These are phyloP conservation scores for Lagodon rhomboides DNA, from an alignment of 2,797 vertebrate species.

Conservation along the genomic window DNA sequence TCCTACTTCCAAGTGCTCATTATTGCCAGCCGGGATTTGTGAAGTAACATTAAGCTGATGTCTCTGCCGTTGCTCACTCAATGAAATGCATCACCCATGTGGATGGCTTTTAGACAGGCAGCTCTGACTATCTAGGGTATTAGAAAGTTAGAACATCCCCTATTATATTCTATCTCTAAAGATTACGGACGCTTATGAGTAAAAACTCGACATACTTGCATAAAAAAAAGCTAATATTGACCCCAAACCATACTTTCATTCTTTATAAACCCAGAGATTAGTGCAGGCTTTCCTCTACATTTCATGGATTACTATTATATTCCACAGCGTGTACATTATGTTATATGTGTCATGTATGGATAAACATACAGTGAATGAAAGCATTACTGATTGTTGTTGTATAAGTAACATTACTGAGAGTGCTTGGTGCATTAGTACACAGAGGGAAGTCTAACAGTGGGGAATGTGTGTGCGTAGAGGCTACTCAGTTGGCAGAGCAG, in stretches of 20 bases:
- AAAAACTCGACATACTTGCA: conserved; percentile 7
- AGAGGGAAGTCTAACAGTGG: not conserved
- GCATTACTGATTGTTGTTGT: conserved; percentile 5
- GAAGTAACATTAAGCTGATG: conserved; percentile 65
- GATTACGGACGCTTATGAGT: conserved; percentile 28
- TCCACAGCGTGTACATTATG: conserved; percentile 18
- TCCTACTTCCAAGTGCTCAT: conserved; percentile 61
- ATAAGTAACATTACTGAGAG: not conserved
- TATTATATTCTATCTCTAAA: conserved; percentile 42
- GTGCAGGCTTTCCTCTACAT: conserved; percentile 36
- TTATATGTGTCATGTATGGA: conserved; percentile 20
- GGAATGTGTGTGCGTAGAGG: not conserved
- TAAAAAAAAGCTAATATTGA: conserved; percentile 23
- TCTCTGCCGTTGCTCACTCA: conserved; percentile 50
- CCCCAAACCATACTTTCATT: not conserved
- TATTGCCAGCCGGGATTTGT: conserved; percentile 59
- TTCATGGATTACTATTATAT: conserved; percentile 49
- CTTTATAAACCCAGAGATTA: conserved; percentile 53
- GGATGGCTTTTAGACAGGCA: conserved; percentile 40
- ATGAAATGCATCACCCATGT: conserved; percentile 51
- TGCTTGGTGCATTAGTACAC: conserved; percentile 7
- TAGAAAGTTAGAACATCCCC: conserved; percentile 44
- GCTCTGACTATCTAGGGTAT: conserved; percentile 20
- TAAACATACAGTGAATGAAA: conserved; percentile 12
- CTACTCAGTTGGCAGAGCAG: conserved; percentile 15